Evolutionary conservation across 2,888 invertebrate genomes (phyloP).

Genomic region (Apamea anceps): DNA sequence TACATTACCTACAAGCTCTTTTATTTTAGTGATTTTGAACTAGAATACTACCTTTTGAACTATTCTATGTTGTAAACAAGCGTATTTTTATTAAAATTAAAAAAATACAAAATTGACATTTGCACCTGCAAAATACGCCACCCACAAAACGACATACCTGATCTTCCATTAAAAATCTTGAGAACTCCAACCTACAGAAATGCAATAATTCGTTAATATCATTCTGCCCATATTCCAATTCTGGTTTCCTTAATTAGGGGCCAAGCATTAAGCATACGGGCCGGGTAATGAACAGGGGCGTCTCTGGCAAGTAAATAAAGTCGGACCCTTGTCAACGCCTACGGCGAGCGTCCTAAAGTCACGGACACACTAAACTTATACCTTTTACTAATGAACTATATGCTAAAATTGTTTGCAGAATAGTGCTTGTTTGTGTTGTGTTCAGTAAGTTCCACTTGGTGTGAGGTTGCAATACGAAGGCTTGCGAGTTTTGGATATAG

Average conservation of each 20-base stretch:
- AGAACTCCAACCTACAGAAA: constrained; percentile 16
- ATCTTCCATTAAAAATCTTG: constrained; percentile 15
- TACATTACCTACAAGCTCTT: background rate
- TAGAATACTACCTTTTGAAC: no score
- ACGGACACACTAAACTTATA: constrained; percentile 57
- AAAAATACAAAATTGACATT: background rate
- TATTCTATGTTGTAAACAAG: background rate
- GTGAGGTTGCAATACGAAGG: constrained; percentile 14
- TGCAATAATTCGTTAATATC: constrained; percentile 60
- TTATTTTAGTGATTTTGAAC: background rate
- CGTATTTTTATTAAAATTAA: no score
- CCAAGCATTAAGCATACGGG: constrained; percentile 68
- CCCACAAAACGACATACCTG: background rate
- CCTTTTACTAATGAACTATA: constrained; percentile 57
- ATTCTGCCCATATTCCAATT: constrained; percentile 63
- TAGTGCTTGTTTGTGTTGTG: constrained; percentile 38
- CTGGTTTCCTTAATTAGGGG: constrained; percentile 73
- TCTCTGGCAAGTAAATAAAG: constrained; percentile 71
- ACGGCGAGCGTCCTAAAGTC: constrained; percentile 55
- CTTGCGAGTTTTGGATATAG: background rate
- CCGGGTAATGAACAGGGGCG: constrained; percentile 69
- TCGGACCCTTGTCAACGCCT: constrained; percentile 73
- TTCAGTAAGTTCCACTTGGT: constrained; percentile 13
- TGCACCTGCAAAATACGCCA: background rate
- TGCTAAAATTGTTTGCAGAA: constrained; percentile 48